A percentile compares a stretch with the other conserved stretches of the same genome.
phyloP scores from a whole-genome alignment of 2,888 invertebrate species.

The Odontocolon sp. region DNA sequence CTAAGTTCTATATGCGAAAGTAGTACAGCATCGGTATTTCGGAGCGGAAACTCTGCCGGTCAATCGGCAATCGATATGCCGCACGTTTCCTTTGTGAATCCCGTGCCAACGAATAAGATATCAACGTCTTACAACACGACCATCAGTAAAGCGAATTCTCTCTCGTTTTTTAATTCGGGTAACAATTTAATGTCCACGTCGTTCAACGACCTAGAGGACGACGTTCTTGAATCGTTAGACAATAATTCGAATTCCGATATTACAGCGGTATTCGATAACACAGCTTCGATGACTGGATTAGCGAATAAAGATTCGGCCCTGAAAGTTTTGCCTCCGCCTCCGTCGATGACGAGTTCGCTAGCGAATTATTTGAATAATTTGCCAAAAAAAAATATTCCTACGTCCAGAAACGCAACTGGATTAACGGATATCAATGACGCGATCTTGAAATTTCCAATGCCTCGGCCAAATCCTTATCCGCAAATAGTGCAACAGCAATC shows the following conservation, averaged over 20 bases:
- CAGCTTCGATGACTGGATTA: slow-evolving; percentile 50
- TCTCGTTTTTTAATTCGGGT: slow-evolving; percentile 67
- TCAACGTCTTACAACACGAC: slow-evolving; percentile 15
- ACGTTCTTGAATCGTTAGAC: slow-evolving; percentile 60
- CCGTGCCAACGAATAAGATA: slow-evolving; percentile 28
- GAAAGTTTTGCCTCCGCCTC: slow-evolving; percentile 71
- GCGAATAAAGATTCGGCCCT: slow-evolving; percentile 63
- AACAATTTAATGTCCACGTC: slow-evolving; percentile 73
- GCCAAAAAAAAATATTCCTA: slow-evolving; percentile 73
- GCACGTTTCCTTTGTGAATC: slow-evolving; percentile 42
- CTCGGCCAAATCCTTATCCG: slow-evolving; percentile 57
- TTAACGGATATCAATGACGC: slow-evolving; percentile 72
- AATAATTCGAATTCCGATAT: slow-evolving; percentile 57
- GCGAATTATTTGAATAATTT: slow-evolving; percentile 76
- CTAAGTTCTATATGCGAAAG: slow-evolving; percentile 45
- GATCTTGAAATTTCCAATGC: slow-evolving; percentile 65
- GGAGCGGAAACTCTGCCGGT: slow-evolving; percentile 30
- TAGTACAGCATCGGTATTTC: slow-evolving; percentile 33
- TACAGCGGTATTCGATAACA: slow-evolving; percentile 54
- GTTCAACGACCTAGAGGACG: slow-evolving; percentile 62
- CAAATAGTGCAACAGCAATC: slow-evolving; percentile 73
- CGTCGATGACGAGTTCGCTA: slow-evolving; percentile 74
- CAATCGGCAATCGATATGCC: slow-evolving; percentile 40
- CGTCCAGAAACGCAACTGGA: slow-evolving; percentile 72
- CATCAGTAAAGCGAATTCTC: slow-evolving; percentile 23